Evolutionary conservation across 92 coral and sea anemone species (phyloP), one percentile per base, ranked within the genome.

Genomic region (Scolanthus callimorphus): DNA sequence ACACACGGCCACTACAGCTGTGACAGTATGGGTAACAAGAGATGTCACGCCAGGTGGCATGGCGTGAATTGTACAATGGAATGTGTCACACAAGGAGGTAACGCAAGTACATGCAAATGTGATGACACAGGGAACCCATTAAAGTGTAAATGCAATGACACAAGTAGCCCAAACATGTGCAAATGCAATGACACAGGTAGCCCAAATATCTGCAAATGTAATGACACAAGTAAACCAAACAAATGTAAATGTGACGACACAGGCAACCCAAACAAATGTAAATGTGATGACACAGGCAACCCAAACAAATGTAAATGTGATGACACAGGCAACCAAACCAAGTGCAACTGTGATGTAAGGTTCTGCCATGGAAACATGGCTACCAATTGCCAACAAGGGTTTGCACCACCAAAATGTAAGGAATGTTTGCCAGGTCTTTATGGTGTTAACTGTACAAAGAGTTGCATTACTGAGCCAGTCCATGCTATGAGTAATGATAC

Each of bases 1-100:
- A 41, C 12, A 12, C 52, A 43, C 57, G 90, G 90, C 12, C 74
- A 86, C 56, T 90, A 90, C 78, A 77, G 77, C 8, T 90, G 97
- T 60, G 64, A 78, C 29, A 31, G 59, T 2, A 25, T 60, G 26
- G 97, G 97, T 26, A 44, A 25, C 41, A 85, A 65, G 77, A 45
- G 67, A 19, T 90, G 97, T 55, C 51, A 70, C 60, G 25, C 48
- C 21, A 73, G 86, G 39, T 90, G 95, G 94, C 39, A 71, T 60
- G 81, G 83, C 44, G 30, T 20, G 12, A 37, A 34, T 25, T 68
- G 75, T 19, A 44, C 75, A 1, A 55, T 11, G 26, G 41, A 57
- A 20, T 66, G 73, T 38, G n/a, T n/a, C n/a, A 27, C 37, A n/a
- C 3, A 39, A 17, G 34, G 51, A 28, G 48, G 29, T 50, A 2